Conservation (phyloP, 2,113 vertebrate genomes). For the Rafetus swinhoei region DNA sequence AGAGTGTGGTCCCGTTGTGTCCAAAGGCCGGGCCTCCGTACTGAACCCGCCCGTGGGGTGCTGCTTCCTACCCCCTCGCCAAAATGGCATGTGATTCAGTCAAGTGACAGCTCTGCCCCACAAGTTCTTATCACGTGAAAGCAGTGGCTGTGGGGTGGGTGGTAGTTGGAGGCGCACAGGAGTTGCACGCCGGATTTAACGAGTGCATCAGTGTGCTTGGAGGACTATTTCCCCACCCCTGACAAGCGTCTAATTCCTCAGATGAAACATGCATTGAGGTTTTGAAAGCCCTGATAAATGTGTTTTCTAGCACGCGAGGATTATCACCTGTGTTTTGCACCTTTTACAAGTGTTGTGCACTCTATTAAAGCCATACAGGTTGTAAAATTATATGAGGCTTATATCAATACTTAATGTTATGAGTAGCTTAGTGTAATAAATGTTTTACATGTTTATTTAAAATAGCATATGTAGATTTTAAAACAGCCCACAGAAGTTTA, state of each 20-base stretch:
- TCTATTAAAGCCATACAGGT: neutral
- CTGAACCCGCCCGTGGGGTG: neutral
- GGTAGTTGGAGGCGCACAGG: neutral
- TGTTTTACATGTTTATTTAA: constrained; percentile 3
- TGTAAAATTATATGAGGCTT: neutral
- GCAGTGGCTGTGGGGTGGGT: neutral
- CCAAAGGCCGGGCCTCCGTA: neutral
- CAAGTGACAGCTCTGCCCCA: neutral
- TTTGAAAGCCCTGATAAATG: neutral
- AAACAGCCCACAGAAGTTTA: neutral
- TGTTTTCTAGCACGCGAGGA: neutral
- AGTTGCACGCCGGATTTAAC: neutral
- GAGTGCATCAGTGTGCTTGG: neutral
- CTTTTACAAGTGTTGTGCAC: neutral
- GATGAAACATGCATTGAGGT: neutral
- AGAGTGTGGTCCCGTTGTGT: neutral
- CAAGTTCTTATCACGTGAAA: neutral
- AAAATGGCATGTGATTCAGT: neutral
- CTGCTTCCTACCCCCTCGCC: neutral
- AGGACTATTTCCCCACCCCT: neutral
- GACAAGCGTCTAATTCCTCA: neutral
- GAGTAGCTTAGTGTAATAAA: neutral
- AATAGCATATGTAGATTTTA: neutral
- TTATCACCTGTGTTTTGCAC: neutral
- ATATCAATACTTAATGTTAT: neutral